Base-by-base conservation (phyloP, 2,888 invertebrate species). In the Caenorhabditis auriculariae region DNA sequence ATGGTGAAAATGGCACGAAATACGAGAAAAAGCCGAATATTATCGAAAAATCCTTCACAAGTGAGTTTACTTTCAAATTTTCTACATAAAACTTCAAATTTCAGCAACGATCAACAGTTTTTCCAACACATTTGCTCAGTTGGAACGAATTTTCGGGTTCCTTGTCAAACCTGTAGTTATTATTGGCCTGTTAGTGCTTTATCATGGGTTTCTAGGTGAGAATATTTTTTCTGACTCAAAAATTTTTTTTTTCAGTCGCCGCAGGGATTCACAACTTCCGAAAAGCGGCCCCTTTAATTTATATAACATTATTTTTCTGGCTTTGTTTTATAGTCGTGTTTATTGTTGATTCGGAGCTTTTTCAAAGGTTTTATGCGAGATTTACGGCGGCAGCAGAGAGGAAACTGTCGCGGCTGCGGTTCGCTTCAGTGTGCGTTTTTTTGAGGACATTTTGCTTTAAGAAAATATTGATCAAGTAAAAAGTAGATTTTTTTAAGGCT, bases 191-290 rank as follows among this genome's bases (percentile, higher is more conserved):
- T 23, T 61, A 3, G 5, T 61, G n/a, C 49, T 29, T 24, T 61
- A 56, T 53, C 60, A 61, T 49, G 60, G 56, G 42, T 61, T 56
- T 28, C 24, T 55, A 15, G 37, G 55, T 53, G 28, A 56, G 60
- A 53, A n/a, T 32, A 1, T 29, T 27, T 23, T 19, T 19, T 19
- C 24, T n/a, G 2, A 12, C 26, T 35, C 26, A 3, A 9, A n/a
- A n/a, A n/a, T n/a, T n/a, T n/a, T n/a, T n/a, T n/a, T 44, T 59
- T 65, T 21, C 49, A 68, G 68, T 68, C 4, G 64, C 62, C 38
- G 68, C 68, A 26, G 62, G 51, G 2, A 57, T 68, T 29, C 62
- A 65, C 29, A 57, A 65, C 50, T 60, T 59, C 19, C 46, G 47
- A 23, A 57, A 60, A 49, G 68, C 68, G 4, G 57, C 59, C 19